These are phyloP conservation scores for Ciconia maguari DNA, from an alignment of 2,113 vertebrate species.

Conservation along the genomic window DNA sequence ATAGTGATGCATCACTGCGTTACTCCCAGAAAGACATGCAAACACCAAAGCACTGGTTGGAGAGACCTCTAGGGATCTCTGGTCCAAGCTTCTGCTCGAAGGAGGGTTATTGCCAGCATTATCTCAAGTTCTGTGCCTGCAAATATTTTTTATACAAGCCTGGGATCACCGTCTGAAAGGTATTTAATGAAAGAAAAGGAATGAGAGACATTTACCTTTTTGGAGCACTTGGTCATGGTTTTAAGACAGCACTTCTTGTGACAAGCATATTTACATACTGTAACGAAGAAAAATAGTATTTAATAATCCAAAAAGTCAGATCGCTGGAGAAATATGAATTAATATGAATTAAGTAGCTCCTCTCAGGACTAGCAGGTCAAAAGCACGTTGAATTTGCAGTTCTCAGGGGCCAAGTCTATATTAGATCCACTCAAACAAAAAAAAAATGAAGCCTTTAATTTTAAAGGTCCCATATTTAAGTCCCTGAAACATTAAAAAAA, in stretches of 20 bases:
- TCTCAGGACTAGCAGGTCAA: not conserved
- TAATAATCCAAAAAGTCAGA: not conserved
- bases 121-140: not conserved
- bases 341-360: not conserved
- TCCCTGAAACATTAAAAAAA: not conserved
- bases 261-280: constrained; percentile 97
- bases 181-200: not conserved
- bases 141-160: not conserved
- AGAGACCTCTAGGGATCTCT: not conserved
- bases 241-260: constrained; percentile 97
- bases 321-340: not conserved
- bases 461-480: not conserved
- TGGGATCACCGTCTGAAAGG: not conserved
- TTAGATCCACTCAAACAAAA: not conserved
- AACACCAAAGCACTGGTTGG: not conserved
- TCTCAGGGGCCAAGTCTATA: not conserved
- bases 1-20: not conserved
- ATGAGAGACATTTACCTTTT: constrained; percentile 84
- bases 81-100: not conserved
- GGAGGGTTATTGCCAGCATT: not conserved
- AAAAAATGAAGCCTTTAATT: not conserved
- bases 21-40: not conserved
- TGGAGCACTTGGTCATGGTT: constrained; percentile 90
- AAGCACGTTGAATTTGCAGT: not conserved
- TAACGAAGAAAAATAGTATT: constrained; percentile 54